Evolutionary conservation across 2,113 vertebrate species (phyloP).

Genomic region (Pituophis catenifer): DNA sequence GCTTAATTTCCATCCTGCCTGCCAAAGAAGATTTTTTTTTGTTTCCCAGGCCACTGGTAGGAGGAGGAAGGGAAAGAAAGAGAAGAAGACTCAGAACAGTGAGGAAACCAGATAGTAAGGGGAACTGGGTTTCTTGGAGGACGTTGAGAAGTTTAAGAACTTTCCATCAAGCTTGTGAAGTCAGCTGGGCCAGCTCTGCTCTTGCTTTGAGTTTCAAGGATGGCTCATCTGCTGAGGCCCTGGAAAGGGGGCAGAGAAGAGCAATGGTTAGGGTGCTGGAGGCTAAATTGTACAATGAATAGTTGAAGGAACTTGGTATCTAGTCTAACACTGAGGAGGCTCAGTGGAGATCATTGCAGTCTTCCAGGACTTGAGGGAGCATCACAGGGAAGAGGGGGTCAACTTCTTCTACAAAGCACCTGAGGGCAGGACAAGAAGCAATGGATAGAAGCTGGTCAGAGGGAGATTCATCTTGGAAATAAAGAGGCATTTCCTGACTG

Average conservation of each 20-base stretch:
- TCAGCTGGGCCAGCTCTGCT: neutral
- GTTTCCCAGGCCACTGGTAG: neutral
- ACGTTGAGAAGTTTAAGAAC: neutral
- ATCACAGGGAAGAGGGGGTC: too few relatives aligned
- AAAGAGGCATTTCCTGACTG: too few relatives aligned
- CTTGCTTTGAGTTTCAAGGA: neutral
- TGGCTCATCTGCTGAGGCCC: too few relatives aligned
- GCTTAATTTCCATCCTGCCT: neutral
- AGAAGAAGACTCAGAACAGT: neutral
- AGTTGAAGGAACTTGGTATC: neutral
- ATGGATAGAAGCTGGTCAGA: too few relatives aligned
- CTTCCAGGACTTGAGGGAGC: too few relatives aligned
- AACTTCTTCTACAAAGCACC: too few relatives aligned
- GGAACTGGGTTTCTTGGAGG: neutral
- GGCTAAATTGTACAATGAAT: neutral
- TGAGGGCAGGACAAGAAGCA: too few relatives aligned
- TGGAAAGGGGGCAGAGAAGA: neutral
- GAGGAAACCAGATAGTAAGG: neutral
- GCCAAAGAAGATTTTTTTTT: neutral
- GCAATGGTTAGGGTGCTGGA: neutral
- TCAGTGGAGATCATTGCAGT: too few relatives aligned
- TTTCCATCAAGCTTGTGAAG: neutral
- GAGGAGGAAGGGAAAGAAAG: neutral
- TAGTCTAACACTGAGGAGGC: too few relatives aligned
- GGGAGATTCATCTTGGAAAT: too few relatives aligned